Base-by-base conservation (phyloP, 2,797 vertebrate species). In the Microctenopoma stevenorrisi region DNA sequence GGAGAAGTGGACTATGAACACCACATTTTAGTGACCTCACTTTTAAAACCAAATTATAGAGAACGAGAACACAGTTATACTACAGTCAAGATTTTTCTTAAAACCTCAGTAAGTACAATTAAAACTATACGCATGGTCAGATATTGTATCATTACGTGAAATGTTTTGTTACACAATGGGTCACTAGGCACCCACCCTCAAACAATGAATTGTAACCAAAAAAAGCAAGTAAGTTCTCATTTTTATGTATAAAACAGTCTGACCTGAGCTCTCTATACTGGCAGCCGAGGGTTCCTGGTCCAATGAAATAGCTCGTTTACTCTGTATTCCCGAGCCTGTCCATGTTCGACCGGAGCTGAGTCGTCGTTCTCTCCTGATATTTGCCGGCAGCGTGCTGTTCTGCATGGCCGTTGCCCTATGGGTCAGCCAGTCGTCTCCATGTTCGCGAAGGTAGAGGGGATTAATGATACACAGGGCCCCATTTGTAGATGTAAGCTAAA, bases 391-490 rank as follows among this genome's bases (percentile, higher is more conserved):
- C 4, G 55, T 3, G 16, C 28, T 0, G 4, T 25, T 42, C 13
- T 66, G 55, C 16, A 13, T 7, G 5, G 43, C 13, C 4, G 68
- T 4, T 0, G 75, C 25, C 58, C 50, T 74, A 1, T 68, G 49
- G 3, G 91, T 87, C 35, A 95, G 89, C 95, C 94, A 95, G 0
- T 91, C 90, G 4, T 95, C 94, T 11, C 95, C 94, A 3, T 96
- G 95, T 55, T 94, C 94, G 11, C 84, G 90, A 4, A 96, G 54
- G 76, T 95, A 96, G 9, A 96, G 94, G 0, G 94, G 95, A 82
- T 96, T 97, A 64, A 96, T 93, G 78, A 96, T 74, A 7, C 92
- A 96, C 40, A 96, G 73, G 0, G 94, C 95, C 1, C 90, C 93
- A 0, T 88, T 93, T 48, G 89, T 84, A 0, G 93, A 87, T 0